Conservation (phyloP, 2,888 invertebrate genomes). For the Lepetodrilus schrolli region DNA sequence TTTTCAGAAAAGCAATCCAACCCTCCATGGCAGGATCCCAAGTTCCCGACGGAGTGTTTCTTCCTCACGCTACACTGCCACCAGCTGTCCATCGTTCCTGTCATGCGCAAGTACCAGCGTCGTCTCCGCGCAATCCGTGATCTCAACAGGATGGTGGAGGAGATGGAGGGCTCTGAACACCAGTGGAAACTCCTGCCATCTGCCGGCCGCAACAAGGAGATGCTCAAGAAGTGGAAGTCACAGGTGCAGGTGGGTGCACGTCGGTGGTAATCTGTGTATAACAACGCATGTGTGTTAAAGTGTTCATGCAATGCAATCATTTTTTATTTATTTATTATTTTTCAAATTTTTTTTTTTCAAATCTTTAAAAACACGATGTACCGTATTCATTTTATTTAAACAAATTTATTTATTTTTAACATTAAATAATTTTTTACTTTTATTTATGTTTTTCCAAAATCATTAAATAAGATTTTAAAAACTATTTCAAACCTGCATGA, state of each 20-base stretch:
- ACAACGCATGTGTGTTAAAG: no score
- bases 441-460: no score
- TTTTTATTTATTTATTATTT: no score
- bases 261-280: no score
- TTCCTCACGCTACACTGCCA: slow-evolving; percentile 95
- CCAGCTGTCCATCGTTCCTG: slow-evolving; percentile 92
- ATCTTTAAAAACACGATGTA: no score
- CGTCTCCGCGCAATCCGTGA: slow-evolving; percentile 86
- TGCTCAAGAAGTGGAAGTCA: slow-evolving; percentile 89
- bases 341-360: no score
- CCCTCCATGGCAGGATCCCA: slow-evolving; percentile 77
- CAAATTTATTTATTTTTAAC: no score
- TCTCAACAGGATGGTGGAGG: slow-evolving; percentile 79
- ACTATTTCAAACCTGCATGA: no score
- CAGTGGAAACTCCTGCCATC: slow-evolving; percentile 67
- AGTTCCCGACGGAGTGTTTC: slow-evolving; percentile 98
- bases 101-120: slow-evolving; percentile 88
- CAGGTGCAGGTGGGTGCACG: slow-evolving; percentile 81
- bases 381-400: no score
- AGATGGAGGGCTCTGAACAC: slow-evolving; percentile 78
- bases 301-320: no score
- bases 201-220: slow-evolving; percentile 83
- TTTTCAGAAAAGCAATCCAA: slow-evolving; percentile 34
- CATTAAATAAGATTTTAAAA: no score
- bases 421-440: no score